Evolutionary conservation across 2,888 invertebrate genomes (phyloP).

Genomic region (Argynnis bischoffii): DNA sequence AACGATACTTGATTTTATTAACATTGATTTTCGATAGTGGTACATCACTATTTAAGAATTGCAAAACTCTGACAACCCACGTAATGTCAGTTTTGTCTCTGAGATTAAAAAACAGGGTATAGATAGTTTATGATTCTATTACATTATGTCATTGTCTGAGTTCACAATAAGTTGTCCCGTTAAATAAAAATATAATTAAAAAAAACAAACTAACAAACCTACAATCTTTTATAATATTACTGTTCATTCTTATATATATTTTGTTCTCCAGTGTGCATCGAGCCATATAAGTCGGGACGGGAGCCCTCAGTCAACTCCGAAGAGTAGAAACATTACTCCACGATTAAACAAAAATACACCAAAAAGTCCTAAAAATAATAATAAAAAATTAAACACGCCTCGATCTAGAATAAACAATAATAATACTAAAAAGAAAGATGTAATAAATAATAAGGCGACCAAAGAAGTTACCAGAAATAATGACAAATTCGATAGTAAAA

Average conservation of each 20-base stretch:
- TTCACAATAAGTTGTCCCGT: too few species aligned
- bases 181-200: too few species aligned
- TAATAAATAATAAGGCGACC: neutral
- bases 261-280: conserved; percentile 45
- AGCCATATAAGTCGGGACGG: conserved; percentile 52
- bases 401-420: neutral
- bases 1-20: too few species aligned
- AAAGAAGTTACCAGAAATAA: neutral
- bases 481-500: neutral
- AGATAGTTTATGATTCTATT: too few species aligned
- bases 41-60: too few species aligned
- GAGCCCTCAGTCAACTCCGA: conserved; percentile 37
- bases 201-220: too few species aligned
- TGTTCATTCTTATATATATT: neutral
- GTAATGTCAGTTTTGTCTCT: too few species aligned
- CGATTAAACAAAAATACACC: conserved; percentile 27
- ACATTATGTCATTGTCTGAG: too few species aligned
- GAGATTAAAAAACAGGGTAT: too few species aligned
- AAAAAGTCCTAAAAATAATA: conserved; percentile 11
- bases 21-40: too few species aligned
- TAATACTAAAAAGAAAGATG: neutral
- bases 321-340: conserved; percentile 21
- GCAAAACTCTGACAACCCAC: too few species aligned
- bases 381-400: conserved; percentile 16
- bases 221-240: too few species aligned